Percentiles rank a stretch among this genome's conserved stretches.
These are phyloP conservation scores for Drosophila rhopaloa DNA, from an alignment of 1,140 invertebrate species.

Conservation along the genomic window DNA sequence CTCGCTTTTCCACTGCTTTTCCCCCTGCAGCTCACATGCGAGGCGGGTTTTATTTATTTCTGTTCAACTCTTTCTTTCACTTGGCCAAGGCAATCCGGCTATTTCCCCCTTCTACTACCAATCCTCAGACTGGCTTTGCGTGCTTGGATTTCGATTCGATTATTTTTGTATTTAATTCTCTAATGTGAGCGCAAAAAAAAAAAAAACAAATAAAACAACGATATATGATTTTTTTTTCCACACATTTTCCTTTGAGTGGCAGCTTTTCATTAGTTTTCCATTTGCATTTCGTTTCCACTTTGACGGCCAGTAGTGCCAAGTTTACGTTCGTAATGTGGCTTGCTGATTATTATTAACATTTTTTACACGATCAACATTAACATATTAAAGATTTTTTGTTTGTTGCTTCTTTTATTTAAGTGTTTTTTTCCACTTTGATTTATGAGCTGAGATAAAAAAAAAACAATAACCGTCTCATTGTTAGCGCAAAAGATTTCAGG, in stretches of 20 bases:
- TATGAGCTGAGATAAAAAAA: slow-evolving; percentile 12
- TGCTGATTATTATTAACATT: slow-evolving; percentile 25
- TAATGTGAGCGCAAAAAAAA: slow-evolving; percentile 21
- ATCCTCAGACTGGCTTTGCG: slow-evolving; percentile 30
- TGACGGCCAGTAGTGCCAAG: slow-evolving; percentile 70
- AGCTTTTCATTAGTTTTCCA: slow-evolving; percentile 37
- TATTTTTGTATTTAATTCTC: slow-evolving; percentile 34
- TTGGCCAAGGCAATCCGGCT: slow-evolving; percentile 54
- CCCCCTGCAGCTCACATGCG: slow-evolving; percentile 13
- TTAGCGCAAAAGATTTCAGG: slow-evolving; percentile 5
- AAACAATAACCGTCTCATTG: slow-evolving; percentile 17
- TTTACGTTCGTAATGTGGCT: slow-evolving; percentile 27
- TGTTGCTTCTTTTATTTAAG: slow-evolving; percentile 7
- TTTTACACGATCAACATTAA: slow-evolving; percentile 29
- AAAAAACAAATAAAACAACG: slow-evolving; percentile 4
- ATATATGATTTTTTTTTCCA: slow-evolving; percentile 4
- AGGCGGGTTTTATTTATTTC: slow-evolving; percentile 34
- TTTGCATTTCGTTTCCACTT: slow-evolving; percentile 42
- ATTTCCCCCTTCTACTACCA: slow-evolving; percentile 3
- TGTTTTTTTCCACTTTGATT: slow-evolving; percentile 21
- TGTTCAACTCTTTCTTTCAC: slow-evolving; percentile 71
- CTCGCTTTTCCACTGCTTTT: slow-evolving; percentile 3
- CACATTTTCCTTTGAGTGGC: slow-evolving; percentile 9
- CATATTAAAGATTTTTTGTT: slow-evolving; percentile 13
- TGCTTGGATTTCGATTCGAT: slow-evolving; percentile 30